These are phyloP conservation scores for Oophaga pumilio DNA, from an alignment of 2,113 vertebrate genomes.

Conservation along the genomic window DNA sequence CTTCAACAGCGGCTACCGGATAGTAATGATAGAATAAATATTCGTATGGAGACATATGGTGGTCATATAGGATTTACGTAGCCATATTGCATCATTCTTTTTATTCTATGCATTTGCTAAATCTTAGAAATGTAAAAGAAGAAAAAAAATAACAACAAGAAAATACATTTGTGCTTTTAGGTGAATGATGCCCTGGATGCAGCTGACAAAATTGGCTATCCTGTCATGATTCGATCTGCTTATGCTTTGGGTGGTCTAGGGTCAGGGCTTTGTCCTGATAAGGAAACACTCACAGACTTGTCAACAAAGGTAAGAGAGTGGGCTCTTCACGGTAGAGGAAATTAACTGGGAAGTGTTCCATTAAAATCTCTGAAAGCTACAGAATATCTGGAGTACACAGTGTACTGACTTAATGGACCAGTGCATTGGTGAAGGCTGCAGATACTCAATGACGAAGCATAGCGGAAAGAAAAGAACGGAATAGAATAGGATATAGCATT, in stretches of 20 bases:
- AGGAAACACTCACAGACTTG: slow-evolving; percentile 81
- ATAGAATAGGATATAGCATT: neutral
- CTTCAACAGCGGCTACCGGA: neutral
- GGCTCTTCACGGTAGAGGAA: neutral
- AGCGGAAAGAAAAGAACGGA: neutral
- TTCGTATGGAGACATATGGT: neutral
- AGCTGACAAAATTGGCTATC: slow-evolving; percentile 87
- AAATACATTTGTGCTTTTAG: slow-evolving; percentile 67
- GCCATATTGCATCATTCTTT: neutral
- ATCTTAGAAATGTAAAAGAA: neutral
- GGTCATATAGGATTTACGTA: neutral
- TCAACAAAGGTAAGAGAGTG: slow-evolving; percentile 78
- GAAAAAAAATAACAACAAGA: neutral
- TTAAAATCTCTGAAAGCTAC: slow-evolving; percentile 21
- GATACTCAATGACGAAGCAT: slow-evolving; percentile 4
- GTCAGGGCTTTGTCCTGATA: slow-evolving; percentile 85
- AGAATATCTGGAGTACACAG: slow-evolving; percentile 8
- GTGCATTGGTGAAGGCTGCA: neutral
- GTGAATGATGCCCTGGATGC: slow-evolving; percentile 86
- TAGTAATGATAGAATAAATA: neutral
- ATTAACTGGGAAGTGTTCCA: slow-evolving; percentile 33
- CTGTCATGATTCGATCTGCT: slow-evolving; percentile 93
- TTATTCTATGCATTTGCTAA: neutral
- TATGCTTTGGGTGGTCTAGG: slow-evolving; percentile 93
- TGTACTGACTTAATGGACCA: slow-evolving; percentile 38